Evolutionary conservation across 1,140 invertebrate species (phyloP).

Genomic region (Chrysopa pallens): DNA sequence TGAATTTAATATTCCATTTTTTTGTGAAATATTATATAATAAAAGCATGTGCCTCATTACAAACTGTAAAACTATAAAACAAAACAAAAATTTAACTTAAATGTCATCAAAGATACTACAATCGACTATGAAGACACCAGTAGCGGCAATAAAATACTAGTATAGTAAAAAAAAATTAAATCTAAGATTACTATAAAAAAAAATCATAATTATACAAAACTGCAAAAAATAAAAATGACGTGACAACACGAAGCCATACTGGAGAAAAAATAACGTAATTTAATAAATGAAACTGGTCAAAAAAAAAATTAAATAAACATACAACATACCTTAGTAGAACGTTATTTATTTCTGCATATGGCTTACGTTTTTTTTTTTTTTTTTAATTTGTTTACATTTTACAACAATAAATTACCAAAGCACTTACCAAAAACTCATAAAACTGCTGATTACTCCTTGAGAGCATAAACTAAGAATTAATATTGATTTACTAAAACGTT

Average conservation of each 20-base stretch:
- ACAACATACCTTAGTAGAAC: background rate
- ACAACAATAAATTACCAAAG: slow-evolving; percentile 7
- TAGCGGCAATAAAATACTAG: too few species aligned
- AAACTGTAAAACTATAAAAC: too few species aligned
- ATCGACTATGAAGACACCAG: too few species aligned
- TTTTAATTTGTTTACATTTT: slow-evolving; percentile 4
- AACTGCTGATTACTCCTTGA: slow-evolving; percentile 75
- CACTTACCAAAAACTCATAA: slow-evolving; percentile 77
- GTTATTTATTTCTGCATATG: background rate
- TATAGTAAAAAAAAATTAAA: too few species aligned
- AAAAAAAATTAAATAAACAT: background rate
- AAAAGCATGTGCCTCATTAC: too few species aligned
- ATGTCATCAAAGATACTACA: too few species aligned
- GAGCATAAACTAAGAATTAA: slow-evolving; percentile 47
- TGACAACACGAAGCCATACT: background rate
- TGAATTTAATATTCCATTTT: too few species aligned
- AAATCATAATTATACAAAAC: too few species aligned
- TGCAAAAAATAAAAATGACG: too few species aligned
- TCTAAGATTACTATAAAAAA: too few species aligned
- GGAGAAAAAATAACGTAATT: background rate
- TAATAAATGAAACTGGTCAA: background rate
- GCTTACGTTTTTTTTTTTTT: background rate
- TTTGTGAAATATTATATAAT: too few species aligned
- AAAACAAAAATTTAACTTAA: too few species aligned
- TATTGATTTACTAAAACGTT: slow-evolving; percentile 4